phyloP scores from a whole-genome alignment of 1,140 invertebrate genomes.

The Drosophila pseudoobscura region DNA sequence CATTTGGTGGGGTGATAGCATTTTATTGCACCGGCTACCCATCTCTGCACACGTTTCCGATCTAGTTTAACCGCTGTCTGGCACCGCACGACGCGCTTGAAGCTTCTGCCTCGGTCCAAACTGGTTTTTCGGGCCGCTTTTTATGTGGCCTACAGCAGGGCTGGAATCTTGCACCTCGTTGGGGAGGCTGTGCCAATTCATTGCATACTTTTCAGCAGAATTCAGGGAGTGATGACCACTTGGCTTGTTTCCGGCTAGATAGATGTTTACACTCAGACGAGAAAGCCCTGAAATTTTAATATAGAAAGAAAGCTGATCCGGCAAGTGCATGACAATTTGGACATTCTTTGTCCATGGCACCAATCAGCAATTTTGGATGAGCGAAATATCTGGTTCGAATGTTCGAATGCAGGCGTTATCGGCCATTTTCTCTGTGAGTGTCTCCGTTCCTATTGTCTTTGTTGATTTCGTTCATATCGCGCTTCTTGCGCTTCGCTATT shows the following conservation, averaged over 20 bases:
- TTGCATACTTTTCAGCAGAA: slow-evolving; percentile 39
- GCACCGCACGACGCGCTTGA: slow-evolving; percentile 8
- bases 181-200: neutral
- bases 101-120: slow-evolving; percentile 38
- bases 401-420: too few species aligned
- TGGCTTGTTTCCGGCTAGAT: slow-evolving; percentile 19
- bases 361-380: too few species aligned
- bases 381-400: too few species aligned
- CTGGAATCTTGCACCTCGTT: neutral
- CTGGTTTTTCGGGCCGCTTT: slow-evolving; percentile 22
- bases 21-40: slow-evolving; percentile 52
- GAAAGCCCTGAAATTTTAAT: too few species aligned
- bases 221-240: neutral
- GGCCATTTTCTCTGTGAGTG: too few species aligned
- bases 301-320: too few species aligned
- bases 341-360: too few species aligned
- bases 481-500: too few species aligned
- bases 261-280: neutral
- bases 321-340: too few species aligned
- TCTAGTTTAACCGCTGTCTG: slow-evolving; percentile 51
- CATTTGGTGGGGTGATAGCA: slow-evolving; percentile 35
- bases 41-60: slow-evolving; percentile 32
- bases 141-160: slow-evolving; percentile 19
- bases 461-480: too few species aligned
- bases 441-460: too few species aligned